Conservation (phyloP, 2,113 vertebrate genomes). For the Microcebus tavaratra region DNA sequence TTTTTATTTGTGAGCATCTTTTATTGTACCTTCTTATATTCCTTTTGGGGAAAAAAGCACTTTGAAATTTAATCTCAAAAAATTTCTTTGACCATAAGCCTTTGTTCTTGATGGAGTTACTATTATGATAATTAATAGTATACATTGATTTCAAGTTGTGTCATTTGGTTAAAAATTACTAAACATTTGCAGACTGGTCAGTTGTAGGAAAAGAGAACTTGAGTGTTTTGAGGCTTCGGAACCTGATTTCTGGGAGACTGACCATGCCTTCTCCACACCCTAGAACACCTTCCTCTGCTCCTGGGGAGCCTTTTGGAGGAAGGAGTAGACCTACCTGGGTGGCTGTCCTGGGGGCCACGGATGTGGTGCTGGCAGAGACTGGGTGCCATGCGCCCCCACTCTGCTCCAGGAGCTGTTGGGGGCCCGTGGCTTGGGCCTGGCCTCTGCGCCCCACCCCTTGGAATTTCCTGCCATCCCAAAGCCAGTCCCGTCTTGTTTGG, state of each 20-base stretch:
- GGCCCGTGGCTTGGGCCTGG: not conserved
- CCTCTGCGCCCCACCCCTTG: not conserved
- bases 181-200: too few relatives aligned
- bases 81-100: not conserved
- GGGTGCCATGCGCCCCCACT: not conserved
- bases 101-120: too few relatives aligned
- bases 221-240: not conserved
- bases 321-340: not conserved
- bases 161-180: not conserved
- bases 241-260: not conserved
- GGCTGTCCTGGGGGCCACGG: not conserved
- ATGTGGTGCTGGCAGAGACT: not conserved
- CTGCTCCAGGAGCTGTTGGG: not conserved
- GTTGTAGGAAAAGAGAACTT: too few relatives aligned
- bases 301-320: not conserved
- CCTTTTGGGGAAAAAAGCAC: not conserved
- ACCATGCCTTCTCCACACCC: accelerated
- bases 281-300: not conserved
- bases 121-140: accelerated
- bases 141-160: not conserved
- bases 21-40: not conserved
- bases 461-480: not conserved
- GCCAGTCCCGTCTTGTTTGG: not conserved
- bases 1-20: not conserved
- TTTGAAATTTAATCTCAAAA: not conserved